Evolutionary conservation across 1,140 invertebrate species (phyloP), one percentile per base, ranked within the genome.

Genomic region (Paracyclopina nana): DNA sequence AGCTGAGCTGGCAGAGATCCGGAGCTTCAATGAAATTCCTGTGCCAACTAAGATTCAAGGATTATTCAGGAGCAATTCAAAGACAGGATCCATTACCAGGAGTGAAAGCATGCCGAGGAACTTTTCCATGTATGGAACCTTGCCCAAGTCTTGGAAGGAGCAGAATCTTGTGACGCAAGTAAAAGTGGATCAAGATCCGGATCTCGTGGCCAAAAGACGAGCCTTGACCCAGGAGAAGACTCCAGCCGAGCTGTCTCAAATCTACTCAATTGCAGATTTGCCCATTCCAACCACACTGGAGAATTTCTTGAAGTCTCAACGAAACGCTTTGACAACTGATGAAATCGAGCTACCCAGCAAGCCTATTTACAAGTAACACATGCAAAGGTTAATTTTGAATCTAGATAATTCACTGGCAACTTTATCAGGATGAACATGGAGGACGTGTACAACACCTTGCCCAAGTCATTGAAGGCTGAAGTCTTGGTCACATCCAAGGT

Each of bases 51-150:
- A 16, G n/a, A 29, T 48, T n/a, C n/a, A n/a, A n/a, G n/a, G n/a
- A n/a, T n/a, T n/a, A n/a, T n/a, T n/a, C n/a, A n/a, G n/a, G n/a
- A n/a, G n/a, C n/a, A n/a, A n/a, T n/a, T n/a, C n/a, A n/a, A n/a
- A n/a, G n/a, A n/a, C n/a, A n/a, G n/a, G n/a, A n/a, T n/a, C n/a
- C n/a, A n/a, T n/a, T n/a, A n/a, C n/a, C n/a, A n/a, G n/a, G n/a
- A n/a, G n/a, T n/a, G n/a, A n/a, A n/a, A n/a, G n/a, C n/a, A n/a
- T n/a, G n/a, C n/a, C n/a, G n/a, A n/a, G n/a, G n/a, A n/a, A n/a
- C n/a, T n/a, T n/a, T n/a, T n/a, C n/a, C n/a, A 42, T 42, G 40
- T 48, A 48, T 48, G 20, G 27, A 48, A 48, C 45, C n/a, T 20
- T 48, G 16, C 45, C 45, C 16, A 48, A 28, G 22, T 48, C 45